A percentile compares a stretch with the other conserved stretches of the same genome.
Conservation (phyloP, 2,113 vertebrate species). For the Macrotis lagotis region DNA sequence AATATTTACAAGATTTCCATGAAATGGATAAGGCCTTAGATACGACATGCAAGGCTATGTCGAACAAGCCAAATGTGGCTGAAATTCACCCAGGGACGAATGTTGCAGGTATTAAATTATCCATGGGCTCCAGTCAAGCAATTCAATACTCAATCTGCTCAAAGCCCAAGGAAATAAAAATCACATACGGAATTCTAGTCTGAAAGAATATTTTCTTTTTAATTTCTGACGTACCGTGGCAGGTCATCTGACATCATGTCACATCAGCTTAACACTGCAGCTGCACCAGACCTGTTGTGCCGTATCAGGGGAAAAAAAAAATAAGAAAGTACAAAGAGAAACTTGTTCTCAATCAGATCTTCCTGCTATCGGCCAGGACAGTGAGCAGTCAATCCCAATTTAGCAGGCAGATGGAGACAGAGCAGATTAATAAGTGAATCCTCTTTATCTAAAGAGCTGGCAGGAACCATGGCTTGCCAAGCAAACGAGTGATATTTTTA, state of each 20-base stretch:
- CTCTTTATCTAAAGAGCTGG: constrained; percentile 80
- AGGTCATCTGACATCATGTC: constrained; percentile 76
- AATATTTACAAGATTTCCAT: constrained; percentile 81
- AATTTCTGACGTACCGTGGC: constrained; percentile 78
- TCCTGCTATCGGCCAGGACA: constrained; percentile 73
- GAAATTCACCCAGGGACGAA: constrained; percentile 77
- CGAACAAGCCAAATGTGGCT: constrained; percentile 80
- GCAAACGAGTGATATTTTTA: constrained; percentile 84
- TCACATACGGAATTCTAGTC: constrained; percentile 75
- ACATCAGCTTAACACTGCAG: constrained; percentile 69
- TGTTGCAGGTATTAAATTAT: constrained; percentile 79
- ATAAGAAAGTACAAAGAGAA: constrained; percentile 68
- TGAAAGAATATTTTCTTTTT: constrained; percentile 80
- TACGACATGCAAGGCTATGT: constrained; percentile 62
- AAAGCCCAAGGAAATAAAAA: constrained; percentile 79
- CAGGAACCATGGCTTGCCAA: constrained; percentile 79
- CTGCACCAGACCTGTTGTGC: constrained; percentile 66
- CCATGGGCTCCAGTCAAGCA: constrained; percentile 74
- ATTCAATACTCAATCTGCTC: constrained; percentile 78
- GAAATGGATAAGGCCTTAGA: constrained; percentile 76
- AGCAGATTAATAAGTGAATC: constrained; percentile 80
- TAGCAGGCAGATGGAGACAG: constrained; percentile 78
- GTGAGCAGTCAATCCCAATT: constrained; percentile 84
- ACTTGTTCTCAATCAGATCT: constrained; percentile 74
- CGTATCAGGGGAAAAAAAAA: neutral